Conservation (phyloP, 2,113 vertebrate species). For the Myocastor coypus region DNA sequence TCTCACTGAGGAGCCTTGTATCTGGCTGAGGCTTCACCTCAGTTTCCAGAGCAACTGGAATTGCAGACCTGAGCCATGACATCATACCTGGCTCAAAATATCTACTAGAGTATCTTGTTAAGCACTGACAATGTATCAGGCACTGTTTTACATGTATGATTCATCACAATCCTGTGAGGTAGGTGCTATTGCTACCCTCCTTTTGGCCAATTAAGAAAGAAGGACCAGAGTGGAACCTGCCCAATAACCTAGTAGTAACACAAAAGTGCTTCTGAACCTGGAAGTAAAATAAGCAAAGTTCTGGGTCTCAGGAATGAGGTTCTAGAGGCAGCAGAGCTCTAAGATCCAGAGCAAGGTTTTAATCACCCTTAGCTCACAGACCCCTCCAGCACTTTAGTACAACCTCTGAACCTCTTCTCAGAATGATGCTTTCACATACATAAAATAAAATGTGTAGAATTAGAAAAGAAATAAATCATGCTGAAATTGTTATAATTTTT, state of each 20-base stretch:
- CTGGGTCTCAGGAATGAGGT: slow-evolving; percentile 2
- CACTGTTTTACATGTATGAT: not conserved
- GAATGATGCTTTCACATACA: slow-evolving; percentile 29
- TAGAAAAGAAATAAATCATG: slow-evolving; percentile 47
- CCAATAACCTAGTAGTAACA: not conserved
- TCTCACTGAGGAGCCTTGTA: not conserved
- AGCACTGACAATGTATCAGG: not conserved
- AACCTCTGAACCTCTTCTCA: not conserved
- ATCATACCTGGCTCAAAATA: not conserved
- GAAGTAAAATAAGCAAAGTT: not conserved
- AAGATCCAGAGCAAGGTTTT: not conserved
- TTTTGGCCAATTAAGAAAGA: slow-evolving; percentile 29
- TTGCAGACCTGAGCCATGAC: not conserved
- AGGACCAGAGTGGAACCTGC: not conserved
- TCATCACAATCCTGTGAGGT: not conserved
- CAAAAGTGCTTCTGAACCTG: not conserved
- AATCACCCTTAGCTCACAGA: not conserved
- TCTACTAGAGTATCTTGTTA: not conserved
- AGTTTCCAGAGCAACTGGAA: not conserved
- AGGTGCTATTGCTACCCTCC: not conserved
- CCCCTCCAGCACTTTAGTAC: not conserved
- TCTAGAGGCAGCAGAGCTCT: not conserved
- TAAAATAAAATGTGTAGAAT: slow-evolving; percentile 46
- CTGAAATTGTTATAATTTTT: not conserved
- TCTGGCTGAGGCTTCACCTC: not conserved